phyloP scores from a whole-genome alignment of 2,888 invertebrate species.

The Drosophila mercatorum region DNA sequence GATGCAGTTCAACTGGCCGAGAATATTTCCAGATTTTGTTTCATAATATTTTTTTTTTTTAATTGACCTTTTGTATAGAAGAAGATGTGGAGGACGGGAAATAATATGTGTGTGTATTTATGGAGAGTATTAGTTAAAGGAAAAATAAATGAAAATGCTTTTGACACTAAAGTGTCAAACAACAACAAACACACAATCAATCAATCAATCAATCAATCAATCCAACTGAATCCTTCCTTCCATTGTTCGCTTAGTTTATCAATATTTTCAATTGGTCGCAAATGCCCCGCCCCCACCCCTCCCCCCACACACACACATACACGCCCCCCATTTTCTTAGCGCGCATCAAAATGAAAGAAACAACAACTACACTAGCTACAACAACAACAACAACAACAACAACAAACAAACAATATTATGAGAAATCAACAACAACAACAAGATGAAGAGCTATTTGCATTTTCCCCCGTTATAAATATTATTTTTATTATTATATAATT shows the following conservation, averaged over 20 bases:
- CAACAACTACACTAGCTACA: conserved; percentile 21
- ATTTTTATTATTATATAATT: conserved; percentile 77
- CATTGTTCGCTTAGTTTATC: conserved; percentile 10
- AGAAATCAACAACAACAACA: conserved; percentile 29
- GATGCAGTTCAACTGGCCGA: conserved; percentile 11
- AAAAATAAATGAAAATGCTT: conserved; percentile 20
- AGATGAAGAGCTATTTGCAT: conserved; percentile 60
- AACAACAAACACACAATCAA: conserved; percentile 45
- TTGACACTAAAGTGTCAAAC: conserved; percentile 44
- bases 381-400: conserved; percentile 15
- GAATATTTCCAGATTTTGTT: conserved; percentile 2
- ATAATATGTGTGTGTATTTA: conserved; percentile 31
- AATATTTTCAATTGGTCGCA: conserved; percentile 40
- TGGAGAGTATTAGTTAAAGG: conserved; percentile 37
- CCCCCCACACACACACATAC: background rate
- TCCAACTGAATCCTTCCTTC: conserved; percentile 1
- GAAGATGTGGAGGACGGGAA: conserved; percentile 9
- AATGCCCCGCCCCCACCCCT: background rate
- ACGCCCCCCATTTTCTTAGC: conserved; percentile 27
- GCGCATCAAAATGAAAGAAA: conserved; percentile 38
- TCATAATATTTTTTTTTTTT: background rate
- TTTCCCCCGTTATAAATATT: conserved; percentile 76
- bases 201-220: conserved; percentile 33
- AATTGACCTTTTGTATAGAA: conserved; percentile 30
- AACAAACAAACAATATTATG: conserved; percentile 16